These are phyloP conservation scores for Brachionus manjavacas DNA, from an alignment of 1,140 invertebrate genomes.

Conservation along the genomic window DNA sequence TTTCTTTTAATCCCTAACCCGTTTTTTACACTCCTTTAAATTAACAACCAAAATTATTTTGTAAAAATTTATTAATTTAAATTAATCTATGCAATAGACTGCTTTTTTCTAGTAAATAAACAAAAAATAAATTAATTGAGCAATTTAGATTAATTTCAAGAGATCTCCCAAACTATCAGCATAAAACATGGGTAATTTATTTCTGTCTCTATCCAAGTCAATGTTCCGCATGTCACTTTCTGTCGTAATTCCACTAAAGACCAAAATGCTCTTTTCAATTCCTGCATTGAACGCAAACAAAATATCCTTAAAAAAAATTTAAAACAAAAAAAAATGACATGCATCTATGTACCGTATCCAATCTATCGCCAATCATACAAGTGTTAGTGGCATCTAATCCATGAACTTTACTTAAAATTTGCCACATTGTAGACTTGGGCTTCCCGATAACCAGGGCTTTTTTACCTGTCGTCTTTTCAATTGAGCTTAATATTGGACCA, in stretches of 20 bases:
- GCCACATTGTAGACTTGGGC: conserved; percentile 64
- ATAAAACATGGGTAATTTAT: background rate
- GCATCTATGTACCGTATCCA: conserved; percentile 42
- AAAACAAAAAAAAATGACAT: background rate
- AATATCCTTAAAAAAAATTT: conserved; percentile 25
- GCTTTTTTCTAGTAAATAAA: too few species aligned
- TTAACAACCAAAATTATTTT: too few species aligned
- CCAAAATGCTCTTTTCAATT: conserved; percentile 16
- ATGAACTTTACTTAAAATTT: conserved; percentile 58
- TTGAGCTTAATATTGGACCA: conserved; percentile 74
- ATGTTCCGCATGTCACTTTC: background rate
- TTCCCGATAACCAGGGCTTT: conserved; percentile 81
- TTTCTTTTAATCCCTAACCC: too few species aligned
- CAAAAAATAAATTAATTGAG: background rate
- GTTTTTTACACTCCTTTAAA: too few species aligned
- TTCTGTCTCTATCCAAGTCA: conserved; percentile 9
- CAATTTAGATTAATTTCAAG: conserved; percentile 4
- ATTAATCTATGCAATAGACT: too few species aligned
- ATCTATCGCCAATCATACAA: conserved; percentile 85
- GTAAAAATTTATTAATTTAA: too few species aligned
- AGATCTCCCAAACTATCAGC: background rate
- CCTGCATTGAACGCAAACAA: conserved; percentile 39
- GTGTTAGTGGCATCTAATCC: conserved; percentile 72
- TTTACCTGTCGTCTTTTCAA: conserved; percentile 73
- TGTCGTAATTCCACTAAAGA: background rate